Evolutionary conservation across 2,888 invertebrate genomes (phyloP), one percentile per base, ranked within the genome.

Genomic region (Ariolimax columbianus): DNA sequence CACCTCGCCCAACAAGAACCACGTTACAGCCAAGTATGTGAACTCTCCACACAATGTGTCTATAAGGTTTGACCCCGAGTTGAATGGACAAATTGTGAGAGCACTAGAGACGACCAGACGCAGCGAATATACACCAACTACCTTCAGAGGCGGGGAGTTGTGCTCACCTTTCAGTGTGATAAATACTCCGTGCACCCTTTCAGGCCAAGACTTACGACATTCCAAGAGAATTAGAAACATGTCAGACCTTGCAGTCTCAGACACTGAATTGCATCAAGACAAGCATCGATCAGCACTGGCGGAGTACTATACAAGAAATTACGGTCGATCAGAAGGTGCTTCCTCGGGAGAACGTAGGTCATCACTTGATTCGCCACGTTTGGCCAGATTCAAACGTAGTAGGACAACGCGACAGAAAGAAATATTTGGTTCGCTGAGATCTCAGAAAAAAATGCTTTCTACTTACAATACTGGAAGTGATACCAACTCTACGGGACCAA

Each of bases 21-120:
- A 83, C 59, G 72, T 83, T n/a, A 83, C 70, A 1, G 83, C 83
- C n/a, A 77, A 72, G 23, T 70, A 55, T 26, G 77, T 83, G 14
- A 83, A 78, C 59, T 47, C 78, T 17, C 23, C 36, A n/a, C 77
- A 51, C 19, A 55, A 78, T 55, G 23, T 77, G 4, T 23, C 68
- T 6, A 33, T 30, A 33, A 36, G 36, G 6, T 36, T 78, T 7
- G n/a, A 40, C 83, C 36, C 7, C 33, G 82, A 75, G 63, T 4
- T 33, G 38, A 38, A 33, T 6, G 38, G 4, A 1, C 1, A 23
- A 33, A 9, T 23, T 4, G 9, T 30, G 7, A 33, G 40, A 33
- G 38, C 23, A n/a, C 23, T n/a, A 30, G 1, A 14, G n/a, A 33
- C 2, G 9, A 47, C 73, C 11, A 59, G 33, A 51, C 40, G 17